Evolutionary conservation across 1,140 invertebrate species (phyloP), one percentile per base, ranked within the genome.

Genomic region (Diabrotica undecimpunctata): DNA sequence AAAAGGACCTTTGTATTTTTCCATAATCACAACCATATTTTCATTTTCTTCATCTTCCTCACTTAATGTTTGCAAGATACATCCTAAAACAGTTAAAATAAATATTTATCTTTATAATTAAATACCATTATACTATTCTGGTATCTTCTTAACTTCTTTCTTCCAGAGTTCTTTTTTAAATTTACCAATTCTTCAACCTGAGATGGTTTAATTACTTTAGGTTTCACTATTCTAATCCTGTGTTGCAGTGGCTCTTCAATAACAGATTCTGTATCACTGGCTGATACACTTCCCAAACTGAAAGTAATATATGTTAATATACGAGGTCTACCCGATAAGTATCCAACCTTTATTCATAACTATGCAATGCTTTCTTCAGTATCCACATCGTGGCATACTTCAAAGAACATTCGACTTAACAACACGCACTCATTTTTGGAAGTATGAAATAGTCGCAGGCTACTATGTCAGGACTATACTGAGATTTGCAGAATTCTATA

Each of bases 71-170:
- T 70, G 62, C 25, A 75, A 69, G 37, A 73, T 46, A 62, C 65
- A 68, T 64, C 68, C 74, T 75, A 64, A 52, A 70, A 68, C 13
- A 61, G 6, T 11, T 37, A 25, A 60, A 55, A 12, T 46, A 65
- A 25, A 62, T 38, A 10, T 64, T 61, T 39, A 12, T 36, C 0
- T 25, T 1, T 25, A 4, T 25, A 25, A 25, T 25, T 25, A 25
- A 25, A 25, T 25, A 25, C 25, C 4, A 25, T 25, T 4, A 25
- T 25, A 85, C 84, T 81, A 76, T 85, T 87, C 72, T 93, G 90
- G 65, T 93, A 81, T 70, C 91, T 83, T 76, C 91, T 90, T 74
- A 93, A 90, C 78, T 93, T 93, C 79, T 91, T 92, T 61, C 67
- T 74, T 50, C 74, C 60, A 91, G 78, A 77, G 91, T 92, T 79